Conservation (phyloP, 1,140 invertebrate species). For the Eumeta japonica region DNA sequence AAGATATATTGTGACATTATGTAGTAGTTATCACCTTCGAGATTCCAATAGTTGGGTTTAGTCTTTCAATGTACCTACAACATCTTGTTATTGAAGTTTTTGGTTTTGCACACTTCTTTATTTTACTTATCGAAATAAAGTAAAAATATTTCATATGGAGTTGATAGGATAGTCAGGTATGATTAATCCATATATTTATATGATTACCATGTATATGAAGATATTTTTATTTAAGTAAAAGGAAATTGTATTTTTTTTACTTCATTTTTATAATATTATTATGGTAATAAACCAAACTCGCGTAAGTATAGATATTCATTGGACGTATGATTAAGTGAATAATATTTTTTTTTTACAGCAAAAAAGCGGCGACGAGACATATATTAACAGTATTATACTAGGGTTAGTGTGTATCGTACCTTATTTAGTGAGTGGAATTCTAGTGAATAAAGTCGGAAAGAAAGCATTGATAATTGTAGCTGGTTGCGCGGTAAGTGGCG, state of each 20-base stretch:
- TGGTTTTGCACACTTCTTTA: no score
- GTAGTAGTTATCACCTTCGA: no score
- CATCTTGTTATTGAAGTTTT: no score
- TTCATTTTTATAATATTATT: conserved; percentile 3
- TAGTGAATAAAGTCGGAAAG: conserved; percentile 41
- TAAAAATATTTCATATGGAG: no score
- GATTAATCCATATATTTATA: no score
- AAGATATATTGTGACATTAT: no score
- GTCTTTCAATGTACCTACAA: no score
- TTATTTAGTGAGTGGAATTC: conserved; percentile 24
- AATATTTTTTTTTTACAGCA: conserved; percentile 24
- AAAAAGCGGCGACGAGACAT: conserved; percentile 33
- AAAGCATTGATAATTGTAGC: conserved; percentile 21
- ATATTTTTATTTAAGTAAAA: conserved; percentile 1
- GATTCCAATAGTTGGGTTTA: no score
- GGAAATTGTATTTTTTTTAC: background rate
- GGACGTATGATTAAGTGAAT: no score
- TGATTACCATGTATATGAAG: no score
- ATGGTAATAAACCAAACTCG: background rate
- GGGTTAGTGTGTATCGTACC: conserved; percentile 29
- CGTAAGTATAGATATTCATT: background rate
- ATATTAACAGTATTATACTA: conserved; percentile 39
- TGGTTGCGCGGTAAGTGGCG: conserved; percentile 10
- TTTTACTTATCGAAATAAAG: no score
- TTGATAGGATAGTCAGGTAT: no score